Percentiles rank a stretch among this genome's conserved stretches.
These are phyloP conservation scores for Drosophila mettleri DNA, from an alignment of 2,888 invertebrate species.

Conservation along the genomic window DNA sequence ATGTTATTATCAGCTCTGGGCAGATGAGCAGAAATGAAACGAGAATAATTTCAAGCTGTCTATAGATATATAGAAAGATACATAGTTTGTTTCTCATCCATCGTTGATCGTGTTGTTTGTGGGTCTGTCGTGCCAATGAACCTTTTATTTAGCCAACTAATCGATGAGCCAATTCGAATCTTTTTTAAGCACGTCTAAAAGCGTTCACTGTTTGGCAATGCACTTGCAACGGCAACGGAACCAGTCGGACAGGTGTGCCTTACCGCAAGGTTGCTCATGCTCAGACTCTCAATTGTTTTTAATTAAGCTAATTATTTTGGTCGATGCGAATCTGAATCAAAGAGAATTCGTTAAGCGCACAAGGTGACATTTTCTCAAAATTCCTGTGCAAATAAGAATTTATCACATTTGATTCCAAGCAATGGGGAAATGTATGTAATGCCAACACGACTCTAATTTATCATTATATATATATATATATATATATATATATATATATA, in stretches of 20 bases:
- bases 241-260: conserved; percentile 34
- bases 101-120: not conserved
- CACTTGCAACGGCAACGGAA: not conserved
- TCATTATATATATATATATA: too few relatives aligned
- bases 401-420: conserved; percentile 18
- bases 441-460: not conserved
- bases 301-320: conserved; percentile 32
- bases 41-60: not conserved
- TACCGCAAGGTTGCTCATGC: conserved; percentile 16
- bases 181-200: conserved; percentile 22
- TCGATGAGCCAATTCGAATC: conserved; percentile 17
- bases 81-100: conserved; percentile 3
- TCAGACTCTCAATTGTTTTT: conserved; percentile 20
- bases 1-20: not conserved
- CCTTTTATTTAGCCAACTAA: conserved; percentile 29
- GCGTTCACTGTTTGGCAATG: conserved; percentile 5
- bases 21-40: not conserved
- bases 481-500: too few relatives aligned
- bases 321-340: conserved; percentile 12
- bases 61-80: not conserved
- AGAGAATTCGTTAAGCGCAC: conserved; percentile 19
- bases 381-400: conserved; percentile 27
- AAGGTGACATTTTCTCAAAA: conserved; percentile 42
- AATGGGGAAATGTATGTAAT: not conserved
- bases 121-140: conserved; percentile 44